Evolutionary conservation across 2,113 vertebrate species (phyloP).

Genomic region (Tyrannus savana): DNA sequence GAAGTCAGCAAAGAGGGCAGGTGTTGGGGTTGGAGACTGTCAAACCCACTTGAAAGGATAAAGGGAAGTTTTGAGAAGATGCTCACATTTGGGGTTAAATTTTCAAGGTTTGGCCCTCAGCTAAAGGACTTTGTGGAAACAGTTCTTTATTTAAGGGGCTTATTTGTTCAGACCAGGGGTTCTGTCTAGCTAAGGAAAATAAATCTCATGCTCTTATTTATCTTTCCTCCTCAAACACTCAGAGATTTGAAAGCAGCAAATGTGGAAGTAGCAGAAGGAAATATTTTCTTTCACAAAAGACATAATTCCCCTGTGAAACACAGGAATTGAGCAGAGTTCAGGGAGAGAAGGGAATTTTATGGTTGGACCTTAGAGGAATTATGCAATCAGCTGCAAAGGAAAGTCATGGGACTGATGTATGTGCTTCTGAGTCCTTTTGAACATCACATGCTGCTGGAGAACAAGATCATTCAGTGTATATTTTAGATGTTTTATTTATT

Average conservation of each 20-base stretch:
- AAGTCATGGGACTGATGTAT: not conserved
- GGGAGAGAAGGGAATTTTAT: not conserved
- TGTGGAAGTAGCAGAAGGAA: not conserved
- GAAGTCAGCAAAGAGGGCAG: not conserved
- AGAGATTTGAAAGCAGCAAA: conserved; percentile 2
- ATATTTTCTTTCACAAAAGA: not conserved
- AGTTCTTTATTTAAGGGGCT: not conserved
- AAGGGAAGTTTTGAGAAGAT: not conserved
- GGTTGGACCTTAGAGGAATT: not conserved
- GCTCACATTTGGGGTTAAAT: not conserved
- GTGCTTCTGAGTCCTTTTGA: not conserved
- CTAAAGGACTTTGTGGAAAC: not conserved
- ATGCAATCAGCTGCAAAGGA: not conserved
- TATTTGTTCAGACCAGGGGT: not conserved
- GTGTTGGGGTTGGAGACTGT: not conserved
- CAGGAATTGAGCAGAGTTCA: not conserved
- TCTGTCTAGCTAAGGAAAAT: not conserved
- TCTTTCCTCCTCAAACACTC: not conserved
- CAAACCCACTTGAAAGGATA: not conserved
- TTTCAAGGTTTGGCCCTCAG: not conserved
- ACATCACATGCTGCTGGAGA: not conserved
- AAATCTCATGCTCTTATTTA: not conserved
- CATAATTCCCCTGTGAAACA: not conserved
- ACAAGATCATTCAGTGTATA: not conserved
- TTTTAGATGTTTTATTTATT: conserved; percentile 16